Evolutionary conservation across 2,797 vertebrate genomes (phyloP).

Genomic region (Sebastes goodei): DNA sequence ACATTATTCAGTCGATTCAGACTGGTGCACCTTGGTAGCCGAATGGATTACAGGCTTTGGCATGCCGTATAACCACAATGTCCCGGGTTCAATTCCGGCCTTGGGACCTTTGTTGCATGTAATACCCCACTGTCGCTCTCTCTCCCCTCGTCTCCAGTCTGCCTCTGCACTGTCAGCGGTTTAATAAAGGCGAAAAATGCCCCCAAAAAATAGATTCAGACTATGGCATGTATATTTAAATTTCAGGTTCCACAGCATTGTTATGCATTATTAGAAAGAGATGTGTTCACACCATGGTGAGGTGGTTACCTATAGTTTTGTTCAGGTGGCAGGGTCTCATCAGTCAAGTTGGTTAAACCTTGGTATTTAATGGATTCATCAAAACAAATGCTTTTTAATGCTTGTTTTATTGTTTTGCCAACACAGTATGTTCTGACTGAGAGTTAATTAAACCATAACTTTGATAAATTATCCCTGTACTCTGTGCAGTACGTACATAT

Average conservation of each 20-base stretch:
- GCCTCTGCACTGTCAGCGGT: not conserved
- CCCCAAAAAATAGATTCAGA: not conserved
- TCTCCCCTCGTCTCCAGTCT: not conserved
- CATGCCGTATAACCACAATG: not conserved
- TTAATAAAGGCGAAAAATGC: not conserved
- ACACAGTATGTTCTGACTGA: not conserved
- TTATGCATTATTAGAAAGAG: not conserved
- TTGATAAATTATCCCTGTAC: not conserved
- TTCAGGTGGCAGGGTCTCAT: not conserved
- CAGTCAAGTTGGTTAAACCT: conserved; percentile 11
- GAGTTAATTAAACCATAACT: not conserved
- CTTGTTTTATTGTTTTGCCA: not conserved
- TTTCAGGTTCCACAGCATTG: not conserved
- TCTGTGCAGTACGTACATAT: not conserved
- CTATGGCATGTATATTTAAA: not conserved
- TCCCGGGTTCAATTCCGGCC: not conserved
- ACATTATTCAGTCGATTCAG: not conserved
- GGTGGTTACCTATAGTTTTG: not conserved
- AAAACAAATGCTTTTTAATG: conserved; percentile 2
- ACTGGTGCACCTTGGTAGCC: no score
- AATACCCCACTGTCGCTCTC: not conserved
- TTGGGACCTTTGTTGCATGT: not conserved
- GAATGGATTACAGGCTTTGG: not conserved
- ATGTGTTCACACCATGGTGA: not conserved
- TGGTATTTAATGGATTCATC: not conserved